Evolutionary conservation across 2,113 vertebrate genomes (phyloP), one percentile per base, ranked within the genome.

Genomic region (Propithecus coquereli): DNA sequence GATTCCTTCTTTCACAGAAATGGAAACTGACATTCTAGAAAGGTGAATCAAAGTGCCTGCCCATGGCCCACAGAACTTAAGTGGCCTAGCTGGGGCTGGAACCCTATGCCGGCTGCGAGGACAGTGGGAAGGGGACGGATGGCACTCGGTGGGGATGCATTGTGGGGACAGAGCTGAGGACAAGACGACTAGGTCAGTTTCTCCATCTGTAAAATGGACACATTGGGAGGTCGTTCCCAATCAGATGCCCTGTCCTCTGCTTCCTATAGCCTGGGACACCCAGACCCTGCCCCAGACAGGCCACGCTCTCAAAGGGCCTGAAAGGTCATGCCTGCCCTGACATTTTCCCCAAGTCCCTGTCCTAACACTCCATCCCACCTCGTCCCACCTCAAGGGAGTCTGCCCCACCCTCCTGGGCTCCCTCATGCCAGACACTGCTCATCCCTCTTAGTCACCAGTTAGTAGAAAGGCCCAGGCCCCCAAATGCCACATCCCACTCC

Each of bases 361-460:
- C 65, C 85, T 82, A 10, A 63, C 12, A 32, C 25, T 37, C 12
- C 43, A 27, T 54, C 16, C 40, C 79, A 34, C 14, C 40, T 81
- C 61, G 27, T 68, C 73, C 90, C 77, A 83, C 50, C 86, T 90
- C 90, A 16, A 23, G 40, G 71, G 73, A 66, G 45, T 50, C 87
- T 66, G 52, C 23, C 43, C 77, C 61, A 13, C 54, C 89, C 18
- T 13, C 30, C 32, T 3, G 13, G 18, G 37, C 87, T 90, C 79
- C 93, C 47, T 81, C 89, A 32, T 8, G 27, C 74, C 85, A 94
- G 90, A 94, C 66, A 1, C 90, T 94, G 92, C 94, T 96, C 96
- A 96, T 94, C 65, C 8, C 22, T 4, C 8, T 98, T 90, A 98
- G 92, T 96, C 96, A 98, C 84, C 63, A n/a, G n/a, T 1, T 34